These are phyloP conservation scores for Diplazon laetatorius DNA, from an alignment of 2,888 invertebrate genomes.

Conservation along the genomic window DNA sequence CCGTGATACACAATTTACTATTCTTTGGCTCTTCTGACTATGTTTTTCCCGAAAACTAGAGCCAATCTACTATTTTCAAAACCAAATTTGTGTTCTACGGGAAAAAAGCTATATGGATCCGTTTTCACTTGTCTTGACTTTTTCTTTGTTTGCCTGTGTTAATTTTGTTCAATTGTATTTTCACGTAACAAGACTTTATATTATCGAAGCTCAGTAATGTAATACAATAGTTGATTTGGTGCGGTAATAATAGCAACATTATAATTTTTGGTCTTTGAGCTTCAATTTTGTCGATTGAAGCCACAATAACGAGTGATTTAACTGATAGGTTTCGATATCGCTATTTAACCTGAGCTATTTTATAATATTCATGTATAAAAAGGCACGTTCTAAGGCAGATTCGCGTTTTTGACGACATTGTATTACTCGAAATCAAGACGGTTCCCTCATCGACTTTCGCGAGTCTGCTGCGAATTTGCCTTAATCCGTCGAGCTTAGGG, in stretches of 20 bases:
- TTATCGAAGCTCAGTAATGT: too few relatives aligned
- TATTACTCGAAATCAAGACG: background rate
- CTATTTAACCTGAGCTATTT: slow-evolving; percentile 60
- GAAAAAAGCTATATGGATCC: too few relatives aligned
- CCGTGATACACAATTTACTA: too few relatives aligned
- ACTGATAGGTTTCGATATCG: slow-evolving; percentile 59
- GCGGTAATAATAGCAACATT: slow-evolving; percentile 56
- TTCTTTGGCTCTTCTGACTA: too few relatives aligned
- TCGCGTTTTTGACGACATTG: background rate
- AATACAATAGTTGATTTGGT: background rate
- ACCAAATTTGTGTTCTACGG: too few relatives aligned
- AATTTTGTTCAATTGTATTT: too few relatives aligned
- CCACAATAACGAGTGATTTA: slow-evolving; percentile 41
- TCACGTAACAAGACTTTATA: too few relatives aligned
- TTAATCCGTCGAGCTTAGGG: slow-evolving; percentile 47
- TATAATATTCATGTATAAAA: slow-evolving; percentile 51
- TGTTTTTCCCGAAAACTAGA: too few relatives aligned
- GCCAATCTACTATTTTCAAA: too few relatives aligned
- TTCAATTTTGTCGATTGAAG: slow-evolving; percentile 48
- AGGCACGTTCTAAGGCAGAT: slow-evolving; percentile 36
- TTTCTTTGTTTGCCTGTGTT: too few relatives aligned
- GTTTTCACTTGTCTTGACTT: too few relatives aligned
- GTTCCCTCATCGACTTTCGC: slow-evolving; percentile 5
- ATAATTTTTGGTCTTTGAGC: slow-evolving; percentile 15
- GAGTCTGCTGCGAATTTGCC: slow-evolving; percentile 34